phyloP scores from a whole-genome alignment of 2,888 invertebrate genomes.

The Iphiclides podalirius region DNA sequence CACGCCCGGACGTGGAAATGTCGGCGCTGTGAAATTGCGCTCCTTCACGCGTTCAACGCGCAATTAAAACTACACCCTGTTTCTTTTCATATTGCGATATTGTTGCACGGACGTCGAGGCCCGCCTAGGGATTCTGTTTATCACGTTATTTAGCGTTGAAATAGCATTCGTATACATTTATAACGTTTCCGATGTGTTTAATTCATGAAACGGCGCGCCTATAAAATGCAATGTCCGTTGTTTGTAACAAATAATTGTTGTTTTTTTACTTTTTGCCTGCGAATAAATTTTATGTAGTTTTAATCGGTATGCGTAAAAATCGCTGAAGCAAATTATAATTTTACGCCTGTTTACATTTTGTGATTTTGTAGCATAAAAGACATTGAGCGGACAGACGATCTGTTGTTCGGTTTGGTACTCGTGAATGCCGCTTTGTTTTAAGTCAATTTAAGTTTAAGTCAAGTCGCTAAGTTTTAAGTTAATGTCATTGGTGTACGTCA shows the following conservation, averaged over 20 bases:
- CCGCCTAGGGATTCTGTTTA: not conserved
- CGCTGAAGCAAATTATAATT: not conserved
- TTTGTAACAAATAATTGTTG: not conserved
- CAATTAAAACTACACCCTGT: slow-evolving; percentile 18
- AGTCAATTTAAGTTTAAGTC: too few species aligned
- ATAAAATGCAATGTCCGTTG: not conserved
- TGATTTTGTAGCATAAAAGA: not conserved
- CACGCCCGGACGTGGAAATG: slow-evolving; percentile 13
- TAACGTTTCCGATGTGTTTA: not conserved
- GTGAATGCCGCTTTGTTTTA: too few species aligned
- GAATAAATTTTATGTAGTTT: not conserved
- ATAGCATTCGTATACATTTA: too few species aligned
- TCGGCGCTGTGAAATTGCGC: slow-evolving; percentile 27
- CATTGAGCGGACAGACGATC: too few species aligned
- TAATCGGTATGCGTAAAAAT: not conserved
- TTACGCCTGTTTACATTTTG: not conserved
- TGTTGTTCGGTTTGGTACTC: too few species aligned
- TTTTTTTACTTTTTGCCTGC: not conserved
- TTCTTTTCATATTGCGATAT: slow-evolving; percentile 1
- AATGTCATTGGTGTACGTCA: too few species aligned
- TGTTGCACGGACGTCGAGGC: not conserved
- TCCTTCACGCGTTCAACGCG: slow-evolving; percentile 24
- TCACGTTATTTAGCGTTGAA: not conserved
- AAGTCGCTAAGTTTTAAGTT: too few species aligned
- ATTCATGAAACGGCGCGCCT: not conserved